phyloP scores from a whole-genome alignment of 2,797 vertebrate genomes.

The Pantherophis alleghaniensis region DNA sequence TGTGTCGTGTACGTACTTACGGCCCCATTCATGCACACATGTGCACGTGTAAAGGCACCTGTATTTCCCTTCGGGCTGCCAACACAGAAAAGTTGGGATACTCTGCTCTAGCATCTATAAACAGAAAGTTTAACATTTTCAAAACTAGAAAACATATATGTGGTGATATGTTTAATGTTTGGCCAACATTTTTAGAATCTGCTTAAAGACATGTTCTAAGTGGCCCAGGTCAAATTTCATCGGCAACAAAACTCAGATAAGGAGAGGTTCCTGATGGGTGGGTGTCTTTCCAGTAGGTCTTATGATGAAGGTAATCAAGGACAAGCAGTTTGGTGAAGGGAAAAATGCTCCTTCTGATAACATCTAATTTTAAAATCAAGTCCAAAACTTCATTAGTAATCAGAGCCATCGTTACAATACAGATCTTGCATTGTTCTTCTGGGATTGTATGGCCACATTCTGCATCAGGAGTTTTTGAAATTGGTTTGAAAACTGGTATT shows the following conservation, averaged over 20 bases:
- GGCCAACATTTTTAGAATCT: background rate
- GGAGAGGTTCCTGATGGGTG: background rate
- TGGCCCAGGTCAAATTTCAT: background rate
- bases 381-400: background rate
- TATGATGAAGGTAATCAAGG: background rate
- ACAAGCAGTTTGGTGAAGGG: background rate
- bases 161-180: background rate
- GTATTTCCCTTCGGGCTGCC: too few relatives aligned
- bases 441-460: background rate
- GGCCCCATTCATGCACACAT: too few relatives aligned
- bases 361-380: background rate
- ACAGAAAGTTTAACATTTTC: background rate
- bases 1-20: too few relatives aligned
- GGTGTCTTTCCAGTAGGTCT: background rate
- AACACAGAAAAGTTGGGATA: too few relatives aligned
- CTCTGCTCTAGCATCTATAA: background rate
- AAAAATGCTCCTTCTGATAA: background rate
- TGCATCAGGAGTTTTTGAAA: background rate
- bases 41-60: too few relatives aligned
- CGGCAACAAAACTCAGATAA: background rate
- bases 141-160: background rate
- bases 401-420: background rate
- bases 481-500: background rate
- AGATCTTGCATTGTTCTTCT: background rate
- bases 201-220: background rate